These are phyloP conservation scores for Cryptoprocta ferox DNA, from an alignment of 2,797 vertebrate genomes.

Conservation along the genomic window DNA sequence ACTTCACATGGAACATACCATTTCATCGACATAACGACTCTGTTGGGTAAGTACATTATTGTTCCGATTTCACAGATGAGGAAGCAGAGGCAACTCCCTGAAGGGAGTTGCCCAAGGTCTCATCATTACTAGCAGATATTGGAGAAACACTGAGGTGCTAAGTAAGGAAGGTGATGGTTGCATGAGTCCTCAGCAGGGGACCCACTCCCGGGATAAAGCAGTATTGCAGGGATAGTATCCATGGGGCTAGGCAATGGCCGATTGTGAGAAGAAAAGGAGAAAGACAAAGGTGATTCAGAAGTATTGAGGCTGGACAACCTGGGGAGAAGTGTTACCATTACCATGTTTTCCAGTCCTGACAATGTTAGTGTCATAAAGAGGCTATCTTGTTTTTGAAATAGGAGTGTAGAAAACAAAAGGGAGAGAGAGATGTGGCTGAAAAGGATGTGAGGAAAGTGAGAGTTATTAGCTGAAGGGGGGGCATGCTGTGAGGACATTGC, in stretches of 20 bases:
- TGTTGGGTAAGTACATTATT: neutral
- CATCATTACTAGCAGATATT: neutral
- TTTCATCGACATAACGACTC: neutral
- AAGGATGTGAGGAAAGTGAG: neutral
- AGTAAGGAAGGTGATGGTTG: neutral
- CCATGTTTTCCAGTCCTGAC: neutral
- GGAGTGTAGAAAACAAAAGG: neutral
- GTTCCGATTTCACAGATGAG: neutral
- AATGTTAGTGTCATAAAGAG: neutral
- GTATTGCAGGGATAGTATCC: neutral
- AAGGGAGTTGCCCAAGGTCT: neutral
- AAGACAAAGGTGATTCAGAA: neutral
- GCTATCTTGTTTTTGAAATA: neutral
- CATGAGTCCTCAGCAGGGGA: neutral
- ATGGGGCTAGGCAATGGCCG: neutral
- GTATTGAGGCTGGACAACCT: neutral
- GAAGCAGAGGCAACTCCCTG: too few relatives aligned
- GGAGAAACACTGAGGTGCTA: neutral
- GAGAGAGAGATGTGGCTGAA: neutral
- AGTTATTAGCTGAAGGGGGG: neutral
- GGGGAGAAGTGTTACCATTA: neutral
- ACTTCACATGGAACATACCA: neutral
- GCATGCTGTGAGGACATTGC: neutral
- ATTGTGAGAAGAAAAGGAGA: neutral
- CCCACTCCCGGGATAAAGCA: neutral